phyloP scores from a whole-genome alignment of 2,113 vertebrate genomes.

The Calyptommatus sinebrachiatus region DNA sequence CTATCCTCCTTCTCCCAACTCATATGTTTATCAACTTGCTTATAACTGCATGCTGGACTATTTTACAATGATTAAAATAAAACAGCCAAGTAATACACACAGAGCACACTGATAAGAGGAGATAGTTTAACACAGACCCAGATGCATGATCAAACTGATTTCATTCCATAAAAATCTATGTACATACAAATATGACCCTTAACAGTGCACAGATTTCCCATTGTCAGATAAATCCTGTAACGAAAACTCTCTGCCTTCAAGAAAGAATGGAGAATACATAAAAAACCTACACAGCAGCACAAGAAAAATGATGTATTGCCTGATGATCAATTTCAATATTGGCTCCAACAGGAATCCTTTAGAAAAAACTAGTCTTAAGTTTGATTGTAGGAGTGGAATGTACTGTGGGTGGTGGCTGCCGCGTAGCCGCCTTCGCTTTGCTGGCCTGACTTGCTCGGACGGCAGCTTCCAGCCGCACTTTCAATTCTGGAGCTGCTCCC shows the following conservation, averaged over 20 bases:
- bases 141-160: constrained; percentile 61
- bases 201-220: constrained; percentile 45
- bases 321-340: constrained; percentile 40
- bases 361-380: constrained; percentile 98
- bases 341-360: constrained; percentile 60
- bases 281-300: constrained; percentile 45
- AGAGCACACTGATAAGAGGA: constrained; percentile 37
- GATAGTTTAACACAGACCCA: constrained; percentile 63
- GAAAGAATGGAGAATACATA: constrained; percentile 48
- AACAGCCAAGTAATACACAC: constrained; percentile 46
- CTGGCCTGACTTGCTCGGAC: constrained; percentile 92
- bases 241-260: constrained; percentile 50
- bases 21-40: constrained; percentile 22
- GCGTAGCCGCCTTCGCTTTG: constrained; percentile 87
- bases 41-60: constrained; percentile 32
- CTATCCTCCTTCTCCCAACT: constrained; percentile 22
- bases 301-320: constrained; percentile 42
- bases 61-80: constrained; percentile 61
- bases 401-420: constrained; percentile 83
- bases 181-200: constrained; percentile 52
- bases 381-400: constrained; percentile 95
- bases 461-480: constrained; percentile 91
- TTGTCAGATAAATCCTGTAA: constrained; percentile 40
- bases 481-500: constrained; percentile 93
- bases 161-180: constrained; percentile 64